Percentiles rank a stretch among this genome's conserved stretches.
These are phyloP conservation scores for Chlamydotis undulata DNA, from an alignment of 2,113 vertebrate genomes.

Conservation along the genomic window DNA sequence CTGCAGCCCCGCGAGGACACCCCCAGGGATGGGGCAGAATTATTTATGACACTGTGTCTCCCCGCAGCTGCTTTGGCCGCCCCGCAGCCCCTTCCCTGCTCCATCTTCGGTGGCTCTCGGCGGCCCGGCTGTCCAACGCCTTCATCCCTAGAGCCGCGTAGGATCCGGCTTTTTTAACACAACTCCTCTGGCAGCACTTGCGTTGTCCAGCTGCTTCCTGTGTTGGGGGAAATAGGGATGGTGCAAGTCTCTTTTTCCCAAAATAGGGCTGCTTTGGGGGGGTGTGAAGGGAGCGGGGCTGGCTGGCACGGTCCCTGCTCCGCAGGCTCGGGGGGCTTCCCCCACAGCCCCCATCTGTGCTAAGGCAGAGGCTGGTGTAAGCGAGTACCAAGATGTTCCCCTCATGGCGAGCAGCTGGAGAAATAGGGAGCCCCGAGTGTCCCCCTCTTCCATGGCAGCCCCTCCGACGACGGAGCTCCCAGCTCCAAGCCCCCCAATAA, in stretches of 20 bases:
- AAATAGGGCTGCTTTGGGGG: neutral
- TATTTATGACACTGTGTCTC: constrained; percentile 31
- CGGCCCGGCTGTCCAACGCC: neutral
- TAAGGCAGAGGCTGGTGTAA: neutral
- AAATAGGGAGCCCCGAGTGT: fast-evolving
- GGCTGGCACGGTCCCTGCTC: neutral
- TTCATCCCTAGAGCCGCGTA: neutral
- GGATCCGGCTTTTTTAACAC: neutral
- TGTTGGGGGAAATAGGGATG: neutral
- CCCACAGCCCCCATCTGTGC: neutral
- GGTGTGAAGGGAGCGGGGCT: neutral
- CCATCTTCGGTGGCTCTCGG: neutral
- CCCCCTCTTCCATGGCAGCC: neutral
- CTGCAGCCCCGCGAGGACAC: neutral
- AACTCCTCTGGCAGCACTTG: neutral
- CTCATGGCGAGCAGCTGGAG: neutral
- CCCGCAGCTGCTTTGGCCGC: neutral
- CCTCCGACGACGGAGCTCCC: neutral
- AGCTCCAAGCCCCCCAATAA: neutral
- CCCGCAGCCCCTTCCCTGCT: neutral
- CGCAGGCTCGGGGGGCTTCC: fast-evolving
- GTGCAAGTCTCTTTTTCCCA: neutral
- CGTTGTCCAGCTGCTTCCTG: neutral
- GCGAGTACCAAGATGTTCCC: neutral
- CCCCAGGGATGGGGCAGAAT: neutral